Base-by-base conservation (phyloP, 2,888 invertebrate species). In the Pocota personata region DNA sequence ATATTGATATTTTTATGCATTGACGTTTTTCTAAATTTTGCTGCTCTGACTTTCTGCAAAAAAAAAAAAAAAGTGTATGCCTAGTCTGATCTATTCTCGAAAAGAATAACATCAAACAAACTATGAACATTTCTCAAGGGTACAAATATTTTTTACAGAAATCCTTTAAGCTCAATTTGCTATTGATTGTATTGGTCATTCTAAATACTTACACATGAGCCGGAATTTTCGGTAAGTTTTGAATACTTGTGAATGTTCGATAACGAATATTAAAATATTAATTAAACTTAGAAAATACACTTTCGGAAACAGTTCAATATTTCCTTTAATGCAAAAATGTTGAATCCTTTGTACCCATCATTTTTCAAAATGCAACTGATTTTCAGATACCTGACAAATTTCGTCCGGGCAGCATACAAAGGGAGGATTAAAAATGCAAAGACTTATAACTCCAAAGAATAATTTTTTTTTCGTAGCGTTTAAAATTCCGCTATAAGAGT, bases 81-180 rank as follows among this genome's bases (percentile, higher is more conserved):
- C 67, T 83, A 83, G 82, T 71, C 86, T 86, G 82, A 82, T 82
- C 86, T 86, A 72, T 82, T 80, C 86, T 80, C 82, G 76, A 75
- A 72, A 84, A 86, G 82, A 86, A 71, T 79, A 79, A 76, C 83
- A 76, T 79, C 79, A 72, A 66, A 71, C 60, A 76, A 86, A 72
- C 82, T 77, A 80, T 80, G 72, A 91, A 91, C 90, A 91, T 91
- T 91, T 91, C 90, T 91, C 89, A 92, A 95, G 95, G 95, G 95
- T 95, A 93, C 91, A 92, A 91, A 91, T 95, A 95, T 95, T 95
- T 95, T 96, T 95, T 96, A 95, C 95, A 95, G 95, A 95, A 95
- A 91, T 90, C 91, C 91, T 90, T 91, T 91, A 91, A 91, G 90
- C 90, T 91, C 91, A 92, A 90, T 92, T 92, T 91, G 92, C 91